phyloP scores from a whole-genome alignment of 2,797 vertebrate genomes.

The Anabacerthia variegaticeps region DNA sequence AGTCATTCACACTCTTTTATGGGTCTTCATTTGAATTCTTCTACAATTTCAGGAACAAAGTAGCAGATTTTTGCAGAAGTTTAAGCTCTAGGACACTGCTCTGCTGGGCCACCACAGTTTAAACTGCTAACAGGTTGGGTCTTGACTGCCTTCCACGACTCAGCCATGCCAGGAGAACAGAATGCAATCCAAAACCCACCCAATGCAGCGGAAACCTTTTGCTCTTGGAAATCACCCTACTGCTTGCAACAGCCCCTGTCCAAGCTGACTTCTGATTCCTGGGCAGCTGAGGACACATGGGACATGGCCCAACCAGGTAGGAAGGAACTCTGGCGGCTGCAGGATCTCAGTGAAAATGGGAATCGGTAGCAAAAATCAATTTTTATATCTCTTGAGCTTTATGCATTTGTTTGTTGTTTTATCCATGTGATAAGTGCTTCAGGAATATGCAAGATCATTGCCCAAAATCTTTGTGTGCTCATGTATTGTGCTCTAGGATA shows the following conservation, averaged over 20 bases:
- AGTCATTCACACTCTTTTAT: constrained; percentile 52
- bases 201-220: background rate
- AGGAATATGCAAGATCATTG: background rate
- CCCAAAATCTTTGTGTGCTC: background rate
- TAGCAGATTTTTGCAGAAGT: background rate
- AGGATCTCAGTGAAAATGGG: background rate
- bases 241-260: background rate
- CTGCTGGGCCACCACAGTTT: background rate
- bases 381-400: background rate
- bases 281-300: background rate
- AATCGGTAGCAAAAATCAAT: background rate
- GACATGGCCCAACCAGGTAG: background rate
- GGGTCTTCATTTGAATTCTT: constrained; percentile 41
- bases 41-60: constrained; percentile 1
- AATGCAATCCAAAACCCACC: background rate
- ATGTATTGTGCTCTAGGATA: background rate
- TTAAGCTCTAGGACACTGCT: background rate
- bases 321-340: background rate
- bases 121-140: background rate
- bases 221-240: background rate
- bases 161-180: background rate
- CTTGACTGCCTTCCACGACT: background rate
- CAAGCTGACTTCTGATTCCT: background rate
- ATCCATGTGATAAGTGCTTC: background rate
- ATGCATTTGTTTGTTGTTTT: background rate